Base-by-base conservation (phyloP, 2,797 vertebrate species). In the Xiphophorus birchmanni region DNA sequence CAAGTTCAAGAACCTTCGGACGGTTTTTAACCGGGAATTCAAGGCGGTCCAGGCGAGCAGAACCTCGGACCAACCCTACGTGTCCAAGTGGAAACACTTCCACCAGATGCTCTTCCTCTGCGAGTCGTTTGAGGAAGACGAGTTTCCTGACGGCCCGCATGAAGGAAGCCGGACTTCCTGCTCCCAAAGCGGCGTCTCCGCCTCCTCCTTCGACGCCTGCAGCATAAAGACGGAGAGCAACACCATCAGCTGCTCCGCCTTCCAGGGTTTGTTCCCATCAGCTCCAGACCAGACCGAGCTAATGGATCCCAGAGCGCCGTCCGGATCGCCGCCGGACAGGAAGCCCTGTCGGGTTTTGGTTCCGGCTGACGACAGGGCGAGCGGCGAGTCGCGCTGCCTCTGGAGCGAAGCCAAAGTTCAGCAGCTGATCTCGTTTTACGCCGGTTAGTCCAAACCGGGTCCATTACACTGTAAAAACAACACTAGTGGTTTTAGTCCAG, bases 1-100 rank as follows among this genome's bases (percentile, higher is more conserved):
- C 81, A 94, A 94, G 77, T 94, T 93, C 80, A 94, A 93, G 82
- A 94, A 93, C 86, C 92, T 94, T 0, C 90, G 92, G 2, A 93
- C 93, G 0, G 90, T 92, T 63, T 94, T 94, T 50, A 87, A 92
- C 72, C 90, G 92, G 0, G 91, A 94, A 12, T 85, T 80, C 60
- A 92, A 92, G 82, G 82, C 81, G 0, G 88, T 89, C 9, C 87
- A 80, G 80, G 60, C 58, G 0, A 83, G 87, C 86, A 78, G 48
- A 56, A 35, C 5, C 0, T 79, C 80, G 0, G 80, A 86, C 82
- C 90, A 85, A 50, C 85, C 12, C 67, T 87, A 92, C 4, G 12
- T 78, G 73, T 91, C 93, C 79, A 91, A 90, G 23, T 93, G 93
- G 93, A 94, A 94, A 58, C 90, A 94, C 76, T 94, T 91, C 86